Evolutionary conservation across 2,113 vertebrate genomes (phyloP).

Genomic region (Actinemys pallida): DNA sequence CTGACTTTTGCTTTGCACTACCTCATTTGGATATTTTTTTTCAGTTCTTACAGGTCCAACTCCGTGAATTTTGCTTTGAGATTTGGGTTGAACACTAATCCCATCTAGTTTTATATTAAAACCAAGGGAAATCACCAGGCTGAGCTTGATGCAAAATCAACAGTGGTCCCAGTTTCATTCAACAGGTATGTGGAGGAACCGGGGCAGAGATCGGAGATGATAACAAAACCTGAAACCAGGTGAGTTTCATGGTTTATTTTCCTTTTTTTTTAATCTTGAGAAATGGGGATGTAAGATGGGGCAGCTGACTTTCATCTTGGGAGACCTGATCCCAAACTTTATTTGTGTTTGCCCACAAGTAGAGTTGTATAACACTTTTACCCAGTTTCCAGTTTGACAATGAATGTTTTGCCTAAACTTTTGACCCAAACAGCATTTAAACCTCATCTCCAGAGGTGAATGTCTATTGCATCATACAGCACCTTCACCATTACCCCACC

Average conservation of each 20-base stretch:
- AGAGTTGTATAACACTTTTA: background rate
- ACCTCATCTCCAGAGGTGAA: background rate
- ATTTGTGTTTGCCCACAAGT: background rate
- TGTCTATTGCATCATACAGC: background rate
- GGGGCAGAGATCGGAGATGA: conserved; percentile 19
- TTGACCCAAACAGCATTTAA: background rate
- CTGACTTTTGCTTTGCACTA: background rate
- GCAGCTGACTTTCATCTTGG: background rate
- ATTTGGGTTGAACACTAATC: background rate
- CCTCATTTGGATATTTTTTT: background rate
- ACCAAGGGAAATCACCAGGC: background rate
- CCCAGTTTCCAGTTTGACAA: background rate
- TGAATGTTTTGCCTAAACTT: background rate
- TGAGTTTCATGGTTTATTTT: background rate
- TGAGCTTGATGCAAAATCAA: conserved; percentile 15
- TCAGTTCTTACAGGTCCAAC: background rate
- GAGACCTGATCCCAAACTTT: background rate
- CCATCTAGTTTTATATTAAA: conserved; percentile 27
- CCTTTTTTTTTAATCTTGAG: background rate
- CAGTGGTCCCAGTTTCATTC: conserved; percentile 61
- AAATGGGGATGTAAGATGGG: background rate
- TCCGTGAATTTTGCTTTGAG: background rate
- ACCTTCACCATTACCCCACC: background rate
- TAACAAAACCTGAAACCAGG: conserved; percentile 7
- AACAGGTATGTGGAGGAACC: conserved; percentile 30